phyloP scores from a whole-genome alignment of 1,140 invertebrate species.

The Venturia canescens region DNA sequence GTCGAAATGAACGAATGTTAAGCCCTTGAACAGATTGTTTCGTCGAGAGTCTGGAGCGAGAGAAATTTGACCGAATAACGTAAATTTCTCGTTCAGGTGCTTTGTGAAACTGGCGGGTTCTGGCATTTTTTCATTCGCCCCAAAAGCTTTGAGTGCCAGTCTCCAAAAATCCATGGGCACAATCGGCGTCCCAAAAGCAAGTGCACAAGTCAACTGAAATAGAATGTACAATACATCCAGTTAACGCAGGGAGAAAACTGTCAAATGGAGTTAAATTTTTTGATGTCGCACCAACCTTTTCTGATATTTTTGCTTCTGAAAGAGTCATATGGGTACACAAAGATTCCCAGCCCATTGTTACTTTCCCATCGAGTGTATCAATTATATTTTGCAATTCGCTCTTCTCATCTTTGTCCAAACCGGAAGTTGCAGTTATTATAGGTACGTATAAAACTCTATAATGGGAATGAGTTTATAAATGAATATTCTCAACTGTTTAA shows the following conservation, averaged over 20 bases:
- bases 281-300: constrained; percentile 32
- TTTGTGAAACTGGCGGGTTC: constrained; percentile 4
- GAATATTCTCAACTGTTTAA: too few species aligned
- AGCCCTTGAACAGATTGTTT: constrained; percentile 31
- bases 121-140: constrained; percentile 13
- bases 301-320: constrained; percentile 36
- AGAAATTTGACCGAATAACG: neutral
- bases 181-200: constrained; percentile 29
- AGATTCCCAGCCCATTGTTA: constrained; percentile 7
- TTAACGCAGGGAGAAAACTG: neutral
- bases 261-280: neutral
- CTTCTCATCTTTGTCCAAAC: constrained; percentile 30
- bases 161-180: constrained; percentile 43
- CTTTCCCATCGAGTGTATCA: constrained; percentile 20
- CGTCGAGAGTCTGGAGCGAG: constrained; percentile 25
- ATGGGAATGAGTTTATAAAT: neutral
- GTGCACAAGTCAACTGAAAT: constrained; percentile 38
- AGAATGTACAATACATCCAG: neutral
- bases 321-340: constrained; percentile 44
- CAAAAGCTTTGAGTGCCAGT: constrained; percentile 20
- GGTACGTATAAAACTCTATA: constrained; percentile 22
- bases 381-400: constrained; percentile 26
- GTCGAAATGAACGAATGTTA: constrained; percentile 37
- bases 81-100: neutral
- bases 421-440: constrained; percentile 28